Base-by-base conservation (phyloP, 2,888 invertebrate species). In the Beris morrisii region DNA sequence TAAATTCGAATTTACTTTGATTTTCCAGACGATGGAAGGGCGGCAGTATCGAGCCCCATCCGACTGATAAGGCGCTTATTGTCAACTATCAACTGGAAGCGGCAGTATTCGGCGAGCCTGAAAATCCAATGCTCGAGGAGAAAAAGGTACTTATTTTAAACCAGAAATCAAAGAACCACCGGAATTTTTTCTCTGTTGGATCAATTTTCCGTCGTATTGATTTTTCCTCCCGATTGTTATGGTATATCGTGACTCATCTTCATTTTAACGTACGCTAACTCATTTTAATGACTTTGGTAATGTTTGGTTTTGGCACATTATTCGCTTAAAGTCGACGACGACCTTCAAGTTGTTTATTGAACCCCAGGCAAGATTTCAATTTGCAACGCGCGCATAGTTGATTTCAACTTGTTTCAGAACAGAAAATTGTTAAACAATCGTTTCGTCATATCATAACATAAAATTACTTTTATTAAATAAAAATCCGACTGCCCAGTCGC, bases 21-120 rank as follows among this genome's bases (percentile, higher is more conserved):
- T 59, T 74, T 76, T 72, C 69, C 74, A 89, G 88, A 73, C 87
- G 89, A 78, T 86, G 89, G 73, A 86, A 87, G 81, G 88, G 91
- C 68, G 91, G 91, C 58, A 86, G 87, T 68, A 85, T 95, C 70
- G 94, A 95, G 82, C 93, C 93, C 15, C 95, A 95, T 83, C 93
- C 94, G 9, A 89, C 89, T 61, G 89, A 94, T 76, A 90, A 91
- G 76, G 93, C 94, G 53, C 82, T 95, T 59, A 87, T 95, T 66
- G 88, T 95, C 63, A 91, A 90, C 80, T 94, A 94, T 82, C 91
- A 93, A 77, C 83, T 93, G 70, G 92, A 93, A 78, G 93, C 92
- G 55, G 87, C 90, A n/a, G 90, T 93, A 72, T 84, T 92, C 70
- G 90, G 90, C 38, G 89, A 91, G 77, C 84, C 89, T 71, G 90